Percentiles rank a stretch among this genome's conserved stretches.
phyloP scores from a whole-genome alignment of 2,888 invertebrate genomes.

The Dugesia japonica region DNA sequence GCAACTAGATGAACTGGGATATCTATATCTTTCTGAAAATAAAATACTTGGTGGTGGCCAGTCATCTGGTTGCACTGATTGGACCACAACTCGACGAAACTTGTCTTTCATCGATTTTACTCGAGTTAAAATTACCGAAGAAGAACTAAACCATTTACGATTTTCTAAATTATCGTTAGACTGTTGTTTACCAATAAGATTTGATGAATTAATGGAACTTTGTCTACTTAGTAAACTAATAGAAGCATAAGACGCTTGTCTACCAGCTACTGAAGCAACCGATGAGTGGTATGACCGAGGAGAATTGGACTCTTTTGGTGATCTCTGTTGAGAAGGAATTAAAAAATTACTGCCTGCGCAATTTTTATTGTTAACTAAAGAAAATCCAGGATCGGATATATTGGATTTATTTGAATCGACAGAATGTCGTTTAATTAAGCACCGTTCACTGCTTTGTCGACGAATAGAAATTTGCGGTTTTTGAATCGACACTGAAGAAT shows the following conservation, averaged over 20 bases:
- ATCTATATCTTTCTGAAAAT: background rate
- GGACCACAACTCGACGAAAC: slow-evolving; percentile 24
- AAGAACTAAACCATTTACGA: background rate
- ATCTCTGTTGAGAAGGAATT: background rate
- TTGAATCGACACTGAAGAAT: background rate
- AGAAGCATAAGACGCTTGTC: background rate
- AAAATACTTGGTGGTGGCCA: slow-evolving; percentile 29
- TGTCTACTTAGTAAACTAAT: background rate
- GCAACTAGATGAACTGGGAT: background rate
- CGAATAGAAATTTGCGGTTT: background rate
- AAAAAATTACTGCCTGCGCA: background rate
- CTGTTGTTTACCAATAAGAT: background rate
- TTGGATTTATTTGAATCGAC: background rate
- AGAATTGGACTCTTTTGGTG: background rate
- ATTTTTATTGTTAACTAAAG: background rate
- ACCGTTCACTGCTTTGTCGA: background rate
- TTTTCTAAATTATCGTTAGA: background rate
- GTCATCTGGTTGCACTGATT: slow-evolving; percentile 27
- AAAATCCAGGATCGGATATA: background rate
- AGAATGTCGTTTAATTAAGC: background rate
- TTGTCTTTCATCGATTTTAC: slow-evolving; percentile 26
- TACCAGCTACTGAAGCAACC: background rate
- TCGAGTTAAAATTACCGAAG: background rate
- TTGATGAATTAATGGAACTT: background rate
- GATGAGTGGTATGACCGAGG: background rate